Conservation (phyloP, 2,888 invertebrate species). For the Hemistola chrysoprasaria region DNA sequence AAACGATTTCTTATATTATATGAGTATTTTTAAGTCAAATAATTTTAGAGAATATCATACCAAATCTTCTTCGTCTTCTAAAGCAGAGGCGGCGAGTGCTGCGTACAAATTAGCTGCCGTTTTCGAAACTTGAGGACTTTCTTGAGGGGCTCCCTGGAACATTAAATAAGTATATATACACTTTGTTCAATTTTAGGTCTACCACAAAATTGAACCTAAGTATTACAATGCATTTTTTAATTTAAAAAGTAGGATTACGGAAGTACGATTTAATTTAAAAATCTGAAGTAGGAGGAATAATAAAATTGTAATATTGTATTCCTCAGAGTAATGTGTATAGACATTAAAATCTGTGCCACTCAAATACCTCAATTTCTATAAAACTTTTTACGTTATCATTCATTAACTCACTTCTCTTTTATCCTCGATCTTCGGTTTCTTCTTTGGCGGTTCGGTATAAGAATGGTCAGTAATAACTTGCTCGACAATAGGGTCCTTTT, state of each 20-base stretch:
- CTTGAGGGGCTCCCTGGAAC: slow-evolving; percentile 58
- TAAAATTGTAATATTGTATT: too few relatives aligned
- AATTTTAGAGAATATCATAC: slow-evolving; percentile 37
- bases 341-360: too few relatives aligned
- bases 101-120: slow-evolving; percentile 93
- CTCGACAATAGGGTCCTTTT: slow-evolving; percentile 55
- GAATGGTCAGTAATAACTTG: slow-evolving; percentile 60
- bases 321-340: too few relatives aligned
- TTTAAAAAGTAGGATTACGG: too few relatives aligned
- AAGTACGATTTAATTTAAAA: too few relatives aligned
- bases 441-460: slow-evolving; percentile 65
- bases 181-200: too few relatives aligned
- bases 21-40: neutral
- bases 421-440: slow-evolving; percentile 65
- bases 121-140: slow-evolving; percentile 84
- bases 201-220: too few relatives aligned
- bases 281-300: too few relatives aligned
- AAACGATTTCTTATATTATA: neutral
- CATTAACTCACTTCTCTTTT: slow-evolving; percentile 51
- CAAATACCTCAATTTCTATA: too few relatives aligned
- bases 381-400: too few relatives aligned
- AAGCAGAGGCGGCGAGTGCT: slow-evolving; percentile 91
- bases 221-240: too few relatives aligned
- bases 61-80: slow-evolving; percentile 89
- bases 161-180: neutral